Percentiles rank a stretch among this genome's conserved stretches.
Evolutionary conservation across 2,113 vertebrate genomes (phyloP).

Genomic region (Heterotis niloticus): DNA sequence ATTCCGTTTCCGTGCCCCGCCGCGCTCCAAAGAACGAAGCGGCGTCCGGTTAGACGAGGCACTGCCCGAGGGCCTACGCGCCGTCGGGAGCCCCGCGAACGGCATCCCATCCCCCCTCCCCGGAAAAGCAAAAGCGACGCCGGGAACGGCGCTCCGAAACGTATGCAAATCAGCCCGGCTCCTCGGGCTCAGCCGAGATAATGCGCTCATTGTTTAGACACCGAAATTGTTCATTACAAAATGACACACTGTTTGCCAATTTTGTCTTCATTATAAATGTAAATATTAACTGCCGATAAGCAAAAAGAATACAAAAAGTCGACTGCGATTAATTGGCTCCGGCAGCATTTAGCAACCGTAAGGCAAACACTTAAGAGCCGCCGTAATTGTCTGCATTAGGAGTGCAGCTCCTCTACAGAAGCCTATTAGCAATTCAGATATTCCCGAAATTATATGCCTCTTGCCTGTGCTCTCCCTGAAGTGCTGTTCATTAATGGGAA

Average conservation of each 20-base stretch:
- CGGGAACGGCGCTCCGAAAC: constrained; percentile 58
- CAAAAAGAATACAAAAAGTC: constrained; percentile 85
- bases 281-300: constrained; percentile 84
- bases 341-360: constrained; percentile 84
- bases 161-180: constrained; percentile 79
- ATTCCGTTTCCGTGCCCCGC: neutral
- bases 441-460: constrained; percentile 87
- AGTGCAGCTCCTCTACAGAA: constrained; percentile 82
- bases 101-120: neutral
- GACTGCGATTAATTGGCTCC: constrained; percentile 88
- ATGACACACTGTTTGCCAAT: constrained; percentile 88
- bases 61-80: neutral
- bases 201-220: constrained; percentile 83
- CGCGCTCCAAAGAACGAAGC: neutral
- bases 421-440: constrained; percentile 90
- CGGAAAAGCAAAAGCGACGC: constrained; percentile 53
- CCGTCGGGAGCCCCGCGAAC: too few relatives aligned
- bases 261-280: constrained; percentile 89
- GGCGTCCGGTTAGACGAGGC: neutral
- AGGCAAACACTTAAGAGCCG: constrained; percentile 80
- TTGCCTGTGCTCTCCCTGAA: constrained; percentile 85
- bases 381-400: constrained; percentile 82
- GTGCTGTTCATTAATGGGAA: constrained; percentile 82
- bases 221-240: constrained; percentile 85
- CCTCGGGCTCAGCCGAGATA: constrained; percentile 78